Evolutionary conservation across 2,797 vertebrate species (phyloP).

Genomic region (Lindbergichthys nudifrons): DNA sequence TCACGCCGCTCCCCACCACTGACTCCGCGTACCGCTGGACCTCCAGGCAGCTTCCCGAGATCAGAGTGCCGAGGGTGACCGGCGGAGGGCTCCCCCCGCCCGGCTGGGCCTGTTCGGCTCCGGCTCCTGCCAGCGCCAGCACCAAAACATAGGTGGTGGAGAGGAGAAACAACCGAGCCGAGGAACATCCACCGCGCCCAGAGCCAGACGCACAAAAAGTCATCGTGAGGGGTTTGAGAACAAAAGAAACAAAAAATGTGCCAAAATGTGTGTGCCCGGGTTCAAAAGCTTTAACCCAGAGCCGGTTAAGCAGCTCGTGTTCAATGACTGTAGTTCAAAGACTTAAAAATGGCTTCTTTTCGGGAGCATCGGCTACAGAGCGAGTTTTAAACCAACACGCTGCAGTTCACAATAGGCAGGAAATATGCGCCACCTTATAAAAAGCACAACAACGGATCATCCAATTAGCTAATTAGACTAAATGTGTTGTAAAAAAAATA

Average conservation of each 20-base stretch:
- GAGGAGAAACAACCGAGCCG: slow-evolving; percentile 45
- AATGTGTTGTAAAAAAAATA: neutral
- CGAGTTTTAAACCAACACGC: slow-evolving; percentile 20
- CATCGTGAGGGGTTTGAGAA: slow-evolving; percentile 32
- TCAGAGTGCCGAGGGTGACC: slow-evolving; percentile 64
- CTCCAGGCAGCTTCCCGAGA: slow-evolving; percentile 70
- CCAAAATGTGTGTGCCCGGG: neutral
- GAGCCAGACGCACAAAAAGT: slow-evolving; percentile 27
- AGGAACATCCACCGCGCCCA: slow-evolving; percentile 39
- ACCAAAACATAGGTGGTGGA: slow-evolving; percentile 32
- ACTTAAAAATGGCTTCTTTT: slow-evolving; percentile 77
- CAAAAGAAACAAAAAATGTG: neutral
- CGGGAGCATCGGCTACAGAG: slow-evolving; percentile 27
- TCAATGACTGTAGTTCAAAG: slow-evolving; percentile 42
- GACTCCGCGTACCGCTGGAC: slow-evolving; percentile 78
- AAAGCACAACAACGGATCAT: neutral
- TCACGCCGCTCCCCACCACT: slow-evolving; percentile 73
- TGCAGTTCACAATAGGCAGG: neutral
- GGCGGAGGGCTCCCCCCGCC: slow-evolving; percentile 23
- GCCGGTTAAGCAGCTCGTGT: slow-evolving; percentile 30
- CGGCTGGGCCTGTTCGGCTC: slow-evolving; percentile 31
- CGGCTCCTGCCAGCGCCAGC: slow-evolving; percentile 54
- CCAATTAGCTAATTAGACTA: neutral
- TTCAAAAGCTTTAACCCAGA: slow-evolving; percentile 5
- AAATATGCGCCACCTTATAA: neutral